Base-by-base conservation (phyloP, 2,888 invertebrate species). In the Microdon myrmicae region DNA sequence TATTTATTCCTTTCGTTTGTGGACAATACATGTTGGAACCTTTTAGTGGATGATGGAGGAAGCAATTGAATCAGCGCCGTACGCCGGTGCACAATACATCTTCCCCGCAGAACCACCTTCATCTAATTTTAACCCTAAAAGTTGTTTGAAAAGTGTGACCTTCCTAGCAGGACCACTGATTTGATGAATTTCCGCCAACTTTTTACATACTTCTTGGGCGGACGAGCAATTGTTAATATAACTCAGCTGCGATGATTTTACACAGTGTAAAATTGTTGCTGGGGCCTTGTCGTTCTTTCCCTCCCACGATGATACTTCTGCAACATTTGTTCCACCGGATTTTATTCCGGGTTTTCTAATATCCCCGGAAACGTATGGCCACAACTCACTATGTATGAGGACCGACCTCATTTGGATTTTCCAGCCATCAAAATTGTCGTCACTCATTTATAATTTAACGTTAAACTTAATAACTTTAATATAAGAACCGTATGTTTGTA, bases 361-460 rank as follows among this genome's bases (percentile, higher is more conserved):
- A 7, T 34, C 34, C 6, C 34, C 34, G 9, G 34, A 14, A 34
- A 34, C 34, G 19, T 34, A 14, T 9, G 5, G 5, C 34, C n/a
- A 35, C 19, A 35, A 12, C 10, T 19, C n/a, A 32, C 17, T 9
- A 20, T 35, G 9, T 6, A 35, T 35, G 35, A 35, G 35, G 20
- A 35, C 35, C 20, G 35, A 35, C 20, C 19, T 35, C 35, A 35
- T 19, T 17, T 19, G 35, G n/a, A 35, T 20, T 8, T 13, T 20
- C 35, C 35, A 35, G n/a, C 19, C 14, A 35, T 35, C 35, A 9
- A n/a, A 35, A 20, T 35, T 35, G 9, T 35, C 20, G 22, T 35
- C 17, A n/a, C n/a, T n/a, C n/a, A n/a, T n/a, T n/a, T n/a, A n/a
- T n/a, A n/a, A n/a, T n/a, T n/a, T n/a, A n/a, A n/a, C n/a, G n/a